Evolutionary conservation across 2,113 vertebrate species (phyloP), one percentile per base, ranked within the genome.

Genomic region (Lepisosteus oculatus): DNA sequence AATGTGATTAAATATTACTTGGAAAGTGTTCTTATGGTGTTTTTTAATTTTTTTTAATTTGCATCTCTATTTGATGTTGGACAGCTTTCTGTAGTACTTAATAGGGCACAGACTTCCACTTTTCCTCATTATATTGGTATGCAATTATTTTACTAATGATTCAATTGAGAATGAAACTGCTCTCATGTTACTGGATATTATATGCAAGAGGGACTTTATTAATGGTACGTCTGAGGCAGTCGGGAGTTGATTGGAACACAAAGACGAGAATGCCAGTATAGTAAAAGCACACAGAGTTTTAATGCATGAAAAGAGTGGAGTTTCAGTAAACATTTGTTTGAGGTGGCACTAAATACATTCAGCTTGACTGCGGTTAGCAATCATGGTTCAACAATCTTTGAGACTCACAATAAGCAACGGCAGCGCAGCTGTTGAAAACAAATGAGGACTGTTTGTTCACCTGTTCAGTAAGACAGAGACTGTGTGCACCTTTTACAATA

Each of bases 281-380:
- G 83, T 77, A 85, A 86, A 90, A 92, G 84, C 89, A 90, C 88
- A 92, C 85, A 91, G 81, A 87, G 84, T 82, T 90, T 91, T 92
- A 92, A 90, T 91, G 87, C 87, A 89, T 89, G 85, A 89, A 92
- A 90, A 90, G 85, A 84, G 83, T 86, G 85, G 85, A 87, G 81
- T 78, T 88, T 87, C 87, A 85, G 88, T 89, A 90, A 90, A 91
- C 89, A 87, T 90, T 88, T 86, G 86, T 90, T 79, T 9, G 5
- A 29, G 84, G 90, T 89, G 90, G 89, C 83, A 87, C 84, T 88
- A 90, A 89, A 86, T 91, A 91, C 90, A 92, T 90, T 91, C 90
- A 88, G 88, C 87, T 84, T 89, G 82, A 90, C 85, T 83, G 87
- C 86, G 85, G 85, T 78, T 84, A 83, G 85, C 82, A 78, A 80